Percentiles rank a stretch among this genome's conserved stretches.
phyloP scores from a whole-genome alignment of 2,113 vertebrate species.

The Arvicanthis niloticus region DNA sequence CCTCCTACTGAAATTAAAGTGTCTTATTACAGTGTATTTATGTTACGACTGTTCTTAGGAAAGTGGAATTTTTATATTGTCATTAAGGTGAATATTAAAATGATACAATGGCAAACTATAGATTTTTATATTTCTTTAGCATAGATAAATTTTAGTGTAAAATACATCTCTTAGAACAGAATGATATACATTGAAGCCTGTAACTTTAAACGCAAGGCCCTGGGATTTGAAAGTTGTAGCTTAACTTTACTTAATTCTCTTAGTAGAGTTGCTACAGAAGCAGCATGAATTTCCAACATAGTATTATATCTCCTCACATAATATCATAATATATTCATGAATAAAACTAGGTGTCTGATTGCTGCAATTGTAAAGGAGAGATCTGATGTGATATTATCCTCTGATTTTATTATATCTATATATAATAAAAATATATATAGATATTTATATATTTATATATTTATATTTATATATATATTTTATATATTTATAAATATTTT shows the following conservation, averaged over 20 bases:
- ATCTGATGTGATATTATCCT: not conserved
- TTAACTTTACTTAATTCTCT: slow-evolving; percentile 45
- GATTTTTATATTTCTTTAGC: slow-evolving; percentile 83
- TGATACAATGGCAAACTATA: slow-evolving; percentile 83
- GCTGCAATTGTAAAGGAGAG: not conserved
- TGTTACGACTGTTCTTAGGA: slow-evolving; percentile 79
- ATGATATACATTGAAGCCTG: not conserved
- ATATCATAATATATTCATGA: not conserved
- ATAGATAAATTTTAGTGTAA: slow-evolving; percentile 69
- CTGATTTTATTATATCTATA: not conserved
- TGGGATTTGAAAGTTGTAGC: slow-evolving; percentile 39
- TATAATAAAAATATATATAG: no score
- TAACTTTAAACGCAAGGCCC: slow-evolving; percentile 17
- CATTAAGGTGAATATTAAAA: slow-evolving; percentile 87
- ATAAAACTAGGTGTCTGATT: not conserved
- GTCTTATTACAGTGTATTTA: slow-evolving; percentile 84
- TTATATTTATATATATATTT: no score
- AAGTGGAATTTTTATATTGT: slow-evolving; percentile 85
- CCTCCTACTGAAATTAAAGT: slow-evolving; percentile 85
- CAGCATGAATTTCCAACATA: not conserved
- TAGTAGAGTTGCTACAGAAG: not conserved
- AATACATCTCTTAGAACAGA: slow-evolving; percentile 52
- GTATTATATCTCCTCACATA: not conserved
- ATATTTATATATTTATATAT: no score
- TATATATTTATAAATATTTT: no score